Evolutionary conservation across 2,113 vertebrate species (phyloP).

Genomic region (Meleagris gallopavo): DNA sequence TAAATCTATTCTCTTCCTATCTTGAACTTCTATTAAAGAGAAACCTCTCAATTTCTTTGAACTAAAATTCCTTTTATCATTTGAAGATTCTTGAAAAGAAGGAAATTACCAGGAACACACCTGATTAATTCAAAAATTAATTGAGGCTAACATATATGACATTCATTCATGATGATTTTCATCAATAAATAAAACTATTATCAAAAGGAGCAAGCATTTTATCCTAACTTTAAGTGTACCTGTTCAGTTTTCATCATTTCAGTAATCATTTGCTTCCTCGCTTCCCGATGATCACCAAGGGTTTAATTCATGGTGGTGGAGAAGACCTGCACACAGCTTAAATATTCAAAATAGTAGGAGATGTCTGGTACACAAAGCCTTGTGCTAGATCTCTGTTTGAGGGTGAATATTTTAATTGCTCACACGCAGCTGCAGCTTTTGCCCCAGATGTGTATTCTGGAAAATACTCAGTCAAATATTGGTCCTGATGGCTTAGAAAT

Average conservation of each 20-base stretch:
- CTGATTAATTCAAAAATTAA: slow-evolving; percentile 46
- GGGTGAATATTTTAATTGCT: neutral
- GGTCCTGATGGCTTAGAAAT: neutral
- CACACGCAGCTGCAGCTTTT: neutral
- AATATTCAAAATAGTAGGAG: neutral
- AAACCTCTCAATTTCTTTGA: slow-evolving; percentile 30
- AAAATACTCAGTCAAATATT: neutral
- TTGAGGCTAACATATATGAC: neutral
- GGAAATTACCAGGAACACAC: slow-evolving; percentile 21
- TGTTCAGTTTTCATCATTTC: neutral
- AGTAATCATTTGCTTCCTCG: neutral
- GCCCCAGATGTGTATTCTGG: neutral
- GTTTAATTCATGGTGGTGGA: neutral
- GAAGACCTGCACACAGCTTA: neutral
- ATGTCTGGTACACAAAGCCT: neutral
- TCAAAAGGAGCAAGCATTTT: neutral
- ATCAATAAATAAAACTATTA: slow-evolving; percentile 33
- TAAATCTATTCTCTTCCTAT: neutral
- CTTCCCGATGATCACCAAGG: neutral
- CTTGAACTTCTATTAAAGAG: neutral
- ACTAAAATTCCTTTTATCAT: slow-evolving; percentile 65
- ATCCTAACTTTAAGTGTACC: neutral
- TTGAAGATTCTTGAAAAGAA: slow-evolving; percentile 44
- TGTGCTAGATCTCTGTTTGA: neutral
- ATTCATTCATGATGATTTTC: neutral